These are phyloP conservation scores for Trematocara stigmaticum DNA, from an alignment of 2,113 vertebrate species.

Conservation along the genomic window DNA sequence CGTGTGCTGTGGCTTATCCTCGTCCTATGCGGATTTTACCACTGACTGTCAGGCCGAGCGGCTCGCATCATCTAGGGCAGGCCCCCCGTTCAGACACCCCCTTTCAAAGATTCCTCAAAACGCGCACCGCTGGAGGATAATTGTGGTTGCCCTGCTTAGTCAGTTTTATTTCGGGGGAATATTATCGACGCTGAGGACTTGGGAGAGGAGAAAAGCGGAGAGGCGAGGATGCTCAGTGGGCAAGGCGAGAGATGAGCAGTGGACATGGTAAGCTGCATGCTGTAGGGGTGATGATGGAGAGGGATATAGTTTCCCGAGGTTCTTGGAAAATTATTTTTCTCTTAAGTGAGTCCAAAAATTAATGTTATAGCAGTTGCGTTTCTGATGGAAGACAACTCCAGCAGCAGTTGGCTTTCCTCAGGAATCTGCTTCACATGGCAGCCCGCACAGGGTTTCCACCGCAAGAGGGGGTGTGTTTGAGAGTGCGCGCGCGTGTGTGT, in stretches of 20 bases:
- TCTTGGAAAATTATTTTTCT: background rate
- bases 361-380: background rate
- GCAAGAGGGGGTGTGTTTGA: slow-evolving; percentile 29
- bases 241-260: slow-evolving; percentile 31
- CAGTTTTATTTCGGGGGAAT: background rate
- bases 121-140: background rate
- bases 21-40: slow-evolving; percentile 63
- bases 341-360: background rate
- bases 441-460: background rate
- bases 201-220: background rate
- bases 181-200: background rate
- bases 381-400: background rate
- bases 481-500: background rate
- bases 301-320: background rate
- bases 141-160: background rate
- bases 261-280: slow-evolving; percentile 33
- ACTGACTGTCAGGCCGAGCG: background rate
- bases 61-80: background rate
- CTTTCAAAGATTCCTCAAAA: background rate
- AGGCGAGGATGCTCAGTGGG: slow-evolving; percentile 25
- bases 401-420: background rate
- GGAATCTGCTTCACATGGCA: slow-evolving; percentile 30
- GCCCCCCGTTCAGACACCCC: background rate
- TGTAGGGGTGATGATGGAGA: background rate
- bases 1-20: slow-evolving; percentile 28